Evolutionary conservation across 2,797 vertebrate genomes (phyloP), one percentile per base, ranked within the genome.

Genomic region (Simalia tracyae): DNA sequence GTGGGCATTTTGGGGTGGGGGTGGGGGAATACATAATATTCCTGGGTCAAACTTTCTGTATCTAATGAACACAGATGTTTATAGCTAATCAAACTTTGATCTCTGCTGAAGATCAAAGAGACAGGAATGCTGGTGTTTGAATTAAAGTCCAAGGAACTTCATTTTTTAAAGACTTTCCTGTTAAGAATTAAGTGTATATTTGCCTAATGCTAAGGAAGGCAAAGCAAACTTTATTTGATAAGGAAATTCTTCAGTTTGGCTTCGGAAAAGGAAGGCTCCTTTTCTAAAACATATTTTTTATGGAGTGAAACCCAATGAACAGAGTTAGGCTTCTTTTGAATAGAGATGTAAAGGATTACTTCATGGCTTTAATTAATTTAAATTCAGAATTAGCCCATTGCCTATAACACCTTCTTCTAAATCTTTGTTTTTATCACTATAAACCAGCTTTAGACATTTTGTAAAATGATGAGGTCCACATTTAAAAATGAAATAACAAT

Each of bases 21-120:
- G 2, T n/a, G n/a, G 14, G n/a, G 2, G n/a, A 50, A 86, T 46
- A 60, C 5, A 5, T 50, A 90, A 87, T 0, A 11, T 24, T 90
- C 95, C 93, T 89, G 17, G 90, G 4, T n/a, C 92, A 54, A 24
- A 92, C 0, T 90, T 68, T 89, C 28, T 36, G 90, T 76, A 90
- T 19, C 0, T 91, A 66, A 72, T 68, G 81, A 50, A 9, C 17
- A 28, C 68, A 88, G 89, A 61, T 66, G 22, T 63, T 90, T 84
- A 84, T 90, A 93, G 56, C 10, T 96, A 95, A 95, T 95, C 61
- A 92, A 64, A 4, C 84, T 96, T 96, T 96, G 92, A 95, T 96
- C 86, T 94, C 88, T 36, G 50, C 26, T 59, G 89, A 90, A 61
- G n/a, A 95, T 87, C 92, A 96, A 88, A 92, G 66, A 36, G 0